These are phyloP conservation scores for Hemistola chrysoprasaria DNA, from an alignment of 2,888 invertebrate species.

Conservation along the genomic window DNA sequence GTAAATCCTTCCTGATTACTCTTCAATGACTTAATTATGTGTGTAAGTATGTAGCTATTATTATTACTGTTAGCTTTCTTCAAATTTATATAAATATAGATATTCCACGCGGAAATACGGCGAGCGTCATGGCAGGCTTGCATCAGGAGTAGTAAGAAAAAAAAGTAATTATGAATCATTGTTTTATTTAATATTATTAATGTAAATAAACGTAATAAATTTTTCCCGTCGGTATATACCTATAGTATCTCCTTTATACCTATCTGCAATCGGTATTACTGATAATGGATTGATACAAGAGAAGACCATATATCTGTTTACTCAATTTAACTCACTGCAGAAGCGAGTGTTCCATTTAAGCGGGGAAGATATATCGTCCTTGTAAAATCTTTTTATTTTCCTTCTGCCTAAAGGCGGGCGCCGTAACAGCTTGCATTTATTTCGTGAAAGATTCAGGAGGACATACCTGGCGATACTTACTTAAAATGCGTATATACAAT, in stretches of 20 bases:
- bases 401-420: constrained; percentile 34
- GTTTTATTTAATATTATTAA: too few relatives aligned
- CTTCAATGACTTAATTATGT: too few relatives aligned
- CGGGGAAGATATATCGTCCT: constrained; percentile 53
- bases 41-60: too few relatives aligned
- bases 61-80: too few relatives aligned
- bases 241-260: background rate
- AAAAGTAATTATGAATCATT: too few relatives aligned
- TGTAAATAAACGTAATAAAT: too few relatives aligned
- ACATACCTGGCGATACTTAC: constrained; percentile 21
- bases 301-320: constrained; percentile 28
- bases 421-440: constrained; percentile 62
- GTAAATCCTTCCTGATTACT: too few relatives aligned
- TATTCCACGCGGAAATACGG: too few relatives aligned
- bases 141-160: too few relatives aligned
- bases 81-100: too few relatives aligned
- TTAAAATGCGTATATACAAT: constrained; percentile 3
- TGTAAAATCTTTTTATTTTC: constrained; percentile 55
- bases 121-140: too few relatives aligned
- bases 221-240: too few relatives aligned
- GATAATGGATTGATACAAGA: constrained; percentile 19
- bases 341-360: constrained; percentile 35
- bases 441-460: constrained; percentile 51
- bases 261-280: constrained; percentile 7
- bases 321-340: constrained; percentile 24